Evolutionary conservation across 1,140 invertebrate species (phyloP), one percentile per base, ranked within the genome.

Genomic region (Goniozus legneri): DNA sequence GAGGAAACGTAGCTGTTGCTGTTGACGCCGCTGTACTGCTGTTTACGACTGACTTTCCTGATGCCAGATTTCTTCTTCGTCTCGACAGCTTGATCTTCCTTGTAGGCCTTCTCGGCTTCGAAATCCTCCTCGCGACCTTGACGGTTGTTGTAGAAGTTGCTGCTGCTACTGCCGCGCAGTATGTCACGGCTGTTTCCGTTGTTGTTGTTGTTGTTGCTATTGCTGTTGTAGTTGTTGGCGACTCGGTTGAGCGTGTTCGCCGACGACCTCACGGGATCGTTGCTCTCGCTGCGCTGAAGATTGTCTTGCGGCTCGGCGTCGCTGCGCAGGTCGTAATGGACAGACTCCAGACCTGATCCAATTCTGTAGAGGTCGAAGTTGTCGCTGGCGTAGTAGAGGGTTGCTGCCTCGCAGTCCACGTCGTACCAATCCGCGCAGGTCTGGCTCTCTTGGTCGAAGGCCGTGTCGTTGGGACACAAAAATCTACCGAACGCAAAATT

Each of bases 351-450:
- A 1, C 84, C 83, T 53, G 84, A 85, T 59, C 86, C 86, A 15
- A 87, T 78, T 54, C 87, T 81, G 73, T 89, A 91, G 44, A 91
- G 78, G 77, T 92, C 88, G 55, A 90, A 88, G 70, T 89, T 88
- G 73, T 90, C 88, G 64, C 86, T 88, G 67, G 82, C 81, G 74
- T 87, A 88, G 59, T 85, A 90, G 34, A 89, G 73, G 10, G 86
- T 85, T 2, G 88, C 82, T 14, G 85, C 83, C 54, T 87, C 84
- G 65, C 91, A 93, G 60, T 91, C 88, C 0, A 92, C 87, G 62
- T 93, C 89, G 48, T 86, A 87, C 89, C 89, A 92, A 64, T 91
- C 88, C 35, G 90, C 89, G 68, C 91, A 94, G 16, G 91, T 92
- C 70, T 93, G 89, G 43, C 90, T 88, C 64, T 93, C 91, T 67